Evolutionary conservation across 2,797 vertebrate species (phyloP).

Genomic region (Nannoperca australis): DNA sequence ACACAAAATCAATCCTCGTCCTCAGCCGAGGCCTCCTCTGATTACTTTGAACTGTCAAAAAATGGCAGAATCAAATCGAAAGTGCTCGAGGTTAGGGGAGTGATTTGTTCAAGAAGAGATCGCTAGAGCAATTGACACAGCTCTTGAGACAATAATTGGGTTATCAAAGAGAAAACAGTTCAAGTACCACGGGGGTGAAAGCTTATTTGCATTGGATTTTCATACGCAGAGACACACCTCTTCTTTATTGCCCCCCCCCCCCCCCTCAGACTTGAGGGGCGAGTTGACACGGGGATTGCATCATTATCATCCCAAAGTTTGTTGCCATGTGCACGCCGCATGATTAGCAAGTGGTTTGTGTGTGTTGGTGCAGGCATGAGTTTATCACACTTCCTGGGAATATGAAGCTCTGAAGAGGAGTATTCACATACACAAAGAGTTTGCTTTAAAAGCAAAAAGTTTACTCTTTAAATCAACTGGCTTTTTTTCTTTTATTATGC

Average conservation of each 20-base stretch:
- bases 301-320: constrained; percentile 96
- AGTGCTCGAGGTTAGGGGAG: constrained; percentile 99
- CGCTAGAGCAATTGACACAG: constrained; percentile 99
- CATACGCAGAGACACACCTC: constrained; percentile 95
- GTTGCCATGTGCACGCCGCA: constrained; percentile 87
- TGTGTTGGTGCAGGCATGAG: constrained; percentile 35
- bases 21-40: constrained; percentile 97
- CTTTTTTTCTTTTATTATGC: background rate
- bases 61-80: constrained; percentile 99
- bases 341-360: constrained; percentile 87
- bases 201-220: constrained; percentile 99
- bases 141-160: constrained; percentile 99
- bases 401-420: constrained; percentile 41
- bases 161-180: constrained; percentile 99
- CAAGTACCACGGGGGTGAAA: constrained; percentile 99
- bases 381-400: constrained; percentile 62
- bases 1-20: constrained; percentile 99
- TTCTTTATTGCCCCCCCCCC: constrained; percentile 87
- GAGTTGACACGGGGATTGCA: constrained; percentile 92
- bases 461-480: constrained; percentile 31
- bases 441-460: constrained; percentile 58
- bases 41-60: constrained; percentile 99
- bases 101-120: constrained; percentile 99
- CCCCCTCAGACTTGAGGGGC: constrained; percentile 89
- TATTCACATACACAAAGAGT: constrained; percentile 35